Evolutionary conservation across 1,140 invertebrate genomes (phyloP), one percentile per base, ranked within the genome.

Genomic region (Aphidius gifuensis): DNA sequence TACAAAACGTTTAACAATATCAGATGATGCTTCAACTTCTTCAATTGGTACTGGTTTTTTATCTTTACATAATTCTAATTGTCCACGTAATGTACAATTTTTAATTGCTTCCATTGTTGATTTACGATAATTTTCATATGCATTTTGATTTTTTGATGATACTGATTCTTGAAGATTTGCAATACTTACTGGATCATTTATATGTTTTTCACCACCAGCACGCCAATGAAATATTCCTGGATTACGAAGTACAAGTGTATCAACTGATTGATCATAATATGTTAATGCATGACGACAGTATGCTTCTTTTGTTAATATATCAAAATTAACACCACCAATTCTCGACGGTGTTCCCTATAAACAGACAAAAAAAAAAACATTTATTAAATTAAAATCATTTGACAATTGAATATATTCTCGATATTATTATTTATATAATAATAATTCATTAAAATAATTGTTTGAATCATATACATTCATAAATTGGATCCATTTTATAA

Each of bases 161-260:
- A 93, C 90, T 9, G 97, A 95, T 80, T 98, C 89, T 86, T 95
- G 94, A n/a, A 98, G 80, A 74, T 92, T 93, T 43, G 93, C 94
- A 73, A 99, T 94, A 65, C 93, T 93, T 47, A 87, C 80, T 0
- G 97, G 97, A 78, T 99, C 96, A 76, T 99, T 99, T 69, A 99
- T 91, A 80, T 99, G 97, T 69, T 96, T 96, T 81, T 99, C 97
- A 9, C 97, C 97, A 4, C 97, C 97, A 64, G 89, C 88, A 71
- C 97, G 85, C 96, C 96, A 99, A 79, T 99, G 95, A 73, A 94
- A 99, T 66, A 90, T 87, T 40, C 97, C 97, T 44, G 95, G 94
- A 83, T 98, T 98, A 61, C 93, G 87, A 7, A 99, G 83, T 6
- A 98, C 88, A 5, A 90, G 79, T 59, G 85, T 84, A 75, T 99